Evolutionary conservation across 2,888 invertebrate genomes (phyloP).

Genomic region (Metellina segmentata): DNA sequence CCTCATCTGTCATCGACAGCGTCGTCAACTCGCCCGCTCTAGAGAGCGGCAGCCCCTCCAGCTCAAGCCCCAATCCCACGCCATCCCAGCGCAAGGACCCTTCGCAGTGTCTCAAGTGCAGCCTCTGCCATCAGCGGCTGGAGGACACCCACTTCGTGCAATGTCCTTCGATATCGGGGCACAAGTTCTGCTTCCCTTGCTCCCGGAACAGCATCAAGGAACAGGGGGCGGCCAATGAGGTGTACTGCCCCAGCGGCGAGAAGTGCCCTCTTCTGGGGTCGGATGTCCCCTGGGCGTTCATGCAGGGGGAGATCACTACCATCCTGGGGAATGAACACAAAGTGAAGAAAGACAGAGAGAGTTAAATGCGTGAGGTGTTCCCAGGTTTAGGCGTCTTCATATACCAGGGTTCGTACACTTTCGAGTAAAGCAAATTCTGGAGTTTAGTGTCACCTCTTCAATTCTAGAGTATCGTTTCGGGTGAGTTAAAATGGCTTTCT

Average conservation of each 20-base stretch:
- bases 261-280: conserved; percentile 98
- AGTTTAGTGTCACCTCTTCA: too few relatives aligned
- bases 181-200: conserved; percentile 99
- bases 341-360: conserved; percentile 69
- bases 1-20: conserved; percentile 84
- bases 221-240: conserved; percentile 84
- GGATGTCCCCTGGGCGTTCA: conserved; percentile 99
- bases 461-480: too few relatives aligned
- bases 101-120: conserved; percentile 88
- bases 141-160: conserved; percentile 99
- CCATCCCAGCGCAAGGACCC: conserved; percentile 81
- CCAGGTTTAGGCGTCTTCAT: too few relatives aligned
- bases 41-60: conserved; percentile 24
- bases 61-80: conserved; percentile 79
- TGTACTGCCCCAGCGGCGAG: conserved; percentile 99
- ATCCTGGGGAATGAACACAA: conserved; percentile 87
- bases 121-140: conserved; percentile 97
- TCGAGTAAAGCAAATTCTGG: too few relatives aligned
- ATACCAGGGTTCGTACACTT: too few relatives aligned
- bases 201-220: conserved; percentile 89
- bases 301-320: conserved; percentile 99
- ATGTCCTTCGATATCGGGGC: conserved; percentile 97
- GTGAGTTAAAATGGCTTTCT: too few relatives aligned
- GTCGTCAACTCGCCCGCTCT: neutral
- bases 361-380: conserved; percentile 16